A percentile compares a stretch with the other conserved stretches of the same genome.
phyloP scores from a whole-genome alignment of 2,888 invertebrate species.

The Archips crataeganus region DNA sequence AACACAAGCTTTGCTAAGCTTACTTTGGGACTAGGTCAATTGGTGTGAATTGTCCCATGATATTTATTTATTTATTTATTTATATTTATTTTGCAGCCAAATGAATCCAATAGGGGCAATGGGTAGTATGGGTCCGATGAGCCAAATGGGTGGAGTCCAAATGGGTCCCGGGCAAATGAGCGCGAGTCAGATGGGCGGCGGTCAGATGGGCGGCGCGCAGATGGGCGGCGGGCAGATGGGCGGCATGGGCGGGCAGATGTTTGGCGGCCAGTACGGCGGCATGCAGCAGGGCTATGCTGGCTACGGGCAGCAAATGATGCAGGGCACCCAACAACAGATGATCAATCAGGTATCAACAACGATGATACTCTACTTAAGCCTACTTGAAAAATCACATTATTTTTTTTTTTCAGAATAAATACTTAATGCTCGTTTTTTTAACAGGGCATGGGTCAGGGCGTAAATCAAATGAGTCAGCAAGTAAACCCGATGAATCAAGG shows the following conservation, averaged over 20 bases:
- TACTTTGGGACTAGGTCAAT: no score
- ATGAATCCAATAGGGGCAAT: constrained; percentile 80
- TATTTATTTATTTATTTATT: no score
- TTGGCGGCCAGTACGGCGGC: constrained; percentile 86
- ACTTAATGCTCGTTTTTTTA: constrained; percentile 22
- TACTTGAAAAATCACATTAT: background rate
- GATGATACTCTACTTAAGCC: background rate
- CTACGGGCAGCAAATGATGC: constrained; percentile 83
- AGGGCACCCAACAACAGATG: constrained; percentile 82
- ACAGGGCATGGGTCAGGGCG: constrained; percentile 79
- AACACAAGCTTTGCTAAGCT: no score
- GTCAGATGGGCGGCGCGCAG: constrained; percentile 69
- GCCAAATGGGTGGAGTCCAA: constrained; percentile 65
- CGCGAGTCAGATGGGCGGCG: constrained; percentile 54
- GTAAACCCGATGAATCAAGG: constrained; percentile 80
- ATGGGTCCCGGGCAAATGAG: constrained; percentile 59
- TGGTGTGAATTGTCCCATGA: no score
- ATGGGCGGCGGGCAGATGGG: constrained; percentile 76
- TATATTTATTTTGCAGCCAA: constrained; percentile 67
- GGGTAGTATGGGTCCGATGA: constrained; percentile 80
- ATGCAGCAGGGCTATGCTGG: constrained; percentile 86
- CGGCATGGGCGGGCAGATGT: constrained; percentile 85
- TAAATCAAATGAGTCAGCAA: constrained; percentile 82
- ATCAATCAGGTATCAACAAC: constrained; percentile 73
- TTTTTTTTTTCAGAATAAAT: background rate